Percentiles rank a stretch among this genome's conserved stretches.
These are phyloP conservation scores for Gonocerus acuteangulatus DNA, from an alignment of 2,888 invertebrate genomes.

Conservation along the genomic window DNA sequence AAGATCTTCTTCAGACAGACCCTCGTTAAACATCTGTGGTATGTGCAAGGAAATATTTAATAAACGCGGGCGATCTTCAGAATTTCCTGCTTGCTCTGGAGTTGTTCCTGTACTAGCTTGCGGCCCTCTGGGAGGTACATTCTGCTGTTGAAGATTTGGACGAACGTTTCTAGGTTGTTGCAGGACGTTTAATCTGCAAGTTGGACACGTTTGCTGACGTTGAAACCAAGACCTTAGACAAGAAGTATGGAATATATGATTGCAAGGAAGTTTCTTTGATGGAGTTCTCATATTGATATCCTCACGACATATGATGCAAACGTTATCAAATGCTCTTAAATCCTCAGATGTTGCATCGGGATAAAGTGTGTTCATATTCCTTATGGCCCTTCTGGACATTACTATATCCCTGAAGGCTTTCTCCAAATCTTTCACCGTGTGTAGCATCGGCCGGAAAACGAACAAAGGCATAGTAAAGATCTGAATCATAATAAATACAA, in stretches of 20 bases:
- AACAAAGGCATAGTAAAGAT: conserved; percentile 96
- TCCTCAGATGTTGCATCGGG: conserved; percentile 92
- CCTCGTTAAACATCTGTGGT: too few relatives aligned
- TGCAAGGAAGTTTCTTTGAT: conserved; percentile 95
- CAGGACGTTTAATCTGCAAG: conserved; percentile 84
- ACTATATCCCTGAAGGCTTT: conserved; percentile 96
- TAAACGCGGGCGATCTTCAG: too few relatives aligned
- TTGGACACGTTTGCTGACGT: conserved; percentile 98
- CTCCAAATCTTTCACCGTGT: conserved; percentile 86
- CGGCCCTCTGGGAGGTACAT: not conserved
- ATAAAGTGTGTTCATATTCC: conserved; percentile 95
- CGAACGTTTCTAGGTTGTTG: conserved; percentile 38
- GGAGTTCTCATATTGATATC: conserved; percentile 59
- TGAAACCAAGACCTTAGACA: conserved; percentile 99
- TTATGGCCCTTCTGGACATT: conserved; percentile 90
- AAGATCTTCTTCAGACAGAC: conserved; percentile 75
- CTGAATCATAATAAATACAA: conserved; percentile 91
- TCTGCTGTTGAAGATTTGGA: not conserved
- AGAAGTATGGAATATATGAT: conserved; percentile 97
- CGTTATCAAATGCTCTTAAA: conserved; percentile 84
- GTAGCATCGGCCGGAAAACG: conserved; percentile 97
- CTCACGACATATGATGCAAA: conserved; percentile 97
- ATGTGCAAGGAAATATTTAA: too few relatives aligned
- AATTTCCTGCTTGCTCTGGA: too few relatives aligned
- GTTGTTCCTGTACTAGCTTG: conserved; percentile 38